Base-by-base conservation (phyloP, 2,888 invertebrate species). In the Tetragonisca angustula region DNA sequence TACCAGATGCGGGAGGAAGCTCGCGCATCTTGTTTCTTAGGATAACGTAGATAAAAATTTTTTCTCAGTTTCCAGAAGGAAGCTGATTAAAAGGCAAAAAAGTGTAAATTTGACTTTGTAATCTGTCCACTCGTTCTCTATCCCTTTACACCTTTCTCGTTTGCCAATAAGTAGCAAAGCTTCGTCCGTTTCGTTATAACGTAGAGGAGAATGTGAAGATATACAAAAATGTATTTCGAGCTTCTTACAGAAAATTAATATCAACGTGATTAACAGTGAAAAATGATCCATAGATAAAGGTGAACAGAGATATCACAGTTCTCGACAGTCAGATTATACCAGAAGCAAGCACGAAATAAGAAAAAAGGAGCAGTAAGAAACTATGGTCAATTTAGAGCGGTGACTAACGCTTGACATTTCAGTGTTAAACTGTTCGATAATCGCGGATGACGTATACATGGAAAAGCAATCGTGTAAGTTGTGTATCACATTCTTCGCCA, bases 321-420 rank as follows among this genome's bases (percentile, higher is more conserved):
- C 21, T 24, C 49, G 13, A 59, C 15, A 32, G 24, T 36, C 15
- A 27, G 11, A 68, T 32, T 4, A 6, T 21, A 27, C 11, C 6
- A 3, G n/a, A 36, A 15, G 54, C 54, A 17, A 54, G 19, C 0
- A 2, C 2, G 11, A 2, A 9, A 43, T 0, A 36, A 36, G 6
- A 32, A 32, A 36, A 36, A 36, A n/a, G 21, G 43, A 70, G 11
- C 11, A 59, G 11, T 15, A 61, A 32, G 56, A 68, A 76, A 76
- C 11, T 54, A 15, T 24, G 73, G 36, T 24, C 32, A 19, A 50
- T 54, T 70, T 21, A 59, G 13, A 36, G 13, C 56, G 83, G 4
- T 83, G 83, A 83, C 76, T 83, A 76, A 83, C 43, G 59, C 67
- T 13, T 24, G 19, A 56, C 62, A 68, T 72, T 83, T 65, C 68